phyloP scores from a whole-genome alignment of 2,113 vertebrate genomes.

The Cricetomys ansorgei region DNA sequence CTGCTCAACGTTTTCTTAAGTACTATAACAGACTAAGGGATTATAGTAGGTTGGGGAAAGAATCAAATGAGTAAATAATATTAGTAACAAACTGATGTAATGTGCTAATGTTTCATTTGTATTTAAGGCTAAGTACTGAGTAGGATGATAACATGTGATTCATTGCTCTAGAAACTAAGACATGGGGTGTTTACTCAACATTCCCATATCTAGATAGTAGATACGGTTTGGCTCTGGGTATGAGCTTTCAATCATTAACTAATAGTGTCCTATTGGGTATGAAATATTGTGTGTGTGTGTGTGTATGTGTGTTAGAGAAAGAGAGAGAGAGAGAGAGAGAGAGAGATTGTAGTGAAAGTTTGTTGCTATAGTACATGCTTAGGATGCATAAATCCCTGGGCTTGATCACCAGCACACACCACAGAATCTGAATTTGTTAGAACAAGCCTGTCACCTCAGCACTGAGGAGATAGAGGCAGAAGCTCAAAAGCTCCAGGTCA shows the following conservation, averaged over 20 bases:
- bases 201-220: not conserved
- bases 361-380: not conserved
- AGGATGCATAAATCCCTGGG: not conserved
- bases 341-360: not conserved
- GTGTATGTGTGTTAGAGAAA: not conserved
- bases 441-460: not conserved
- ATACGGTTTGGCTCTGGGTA: not conserved
- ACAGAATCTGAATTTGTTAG: not conserved
- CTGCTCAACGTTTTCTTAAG: not conserved
- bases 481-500: not conserved
- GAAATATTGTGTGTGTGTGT: not conserved
- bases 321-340: not conserved
- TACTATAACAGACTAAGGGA: not conserved
- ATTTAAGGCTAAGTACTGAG: not conserved
- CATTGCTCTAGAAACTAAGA: not conserved
- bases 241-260: not conserved
- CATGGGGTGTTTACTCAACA: not conserved
- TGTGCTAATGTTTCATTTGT: not conserved
- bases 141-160: not conserved
- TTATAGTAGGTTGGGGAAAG: not conserved
- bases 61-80: not conserved
- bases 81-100: not conserved
- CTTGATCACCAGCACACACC: not conserved
- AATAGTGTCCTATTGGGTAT: not conserved
- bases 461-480: not conserved